Evolutionary conservation across 2,888 invertebrate species (phyloP).

Genomic region (Bugulina stolonifera): DNA sequence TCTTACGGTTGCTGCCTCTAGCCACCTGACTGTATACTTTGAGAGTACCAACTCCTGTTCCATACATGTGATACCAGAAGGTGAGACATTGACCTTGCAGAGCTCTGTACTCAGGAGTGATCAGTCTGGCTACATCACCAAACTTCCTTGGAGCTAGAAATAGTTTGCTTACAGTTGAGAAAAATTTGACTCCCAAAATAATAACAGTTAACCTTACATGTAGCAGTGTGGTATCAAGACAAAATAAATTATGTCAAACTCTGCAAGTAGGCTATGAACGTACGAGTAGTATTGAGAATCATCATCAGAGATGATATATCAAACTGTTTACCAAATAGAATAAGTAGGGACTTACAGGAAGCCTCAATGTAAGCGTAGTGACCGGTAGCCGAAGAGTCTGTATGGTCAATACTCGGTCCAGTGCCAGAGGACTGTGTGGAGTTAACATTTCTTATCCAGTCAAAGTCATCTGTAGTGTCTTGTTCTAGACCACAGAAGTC

Average conservation of each 20-base stretch:
- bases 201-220: too few relatives aligned
- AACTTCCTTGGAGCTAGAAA: background rate
- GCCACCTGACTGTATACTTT: slow-evolving; percentile 23
- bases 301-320: too few relatives aligned
- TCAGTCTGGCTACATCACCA: slow-evolving; percentile 17
- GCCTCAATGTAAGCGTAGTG: slow-evolving; percentile 24
- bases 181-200: too few relatives aligned
- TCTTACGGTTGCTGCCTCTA: background rate
- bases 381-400: slow-evolving; percentile 36
- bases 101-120: slow-evolving; percentile 14
- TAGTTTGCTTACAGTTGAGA: too few relatives aligned
- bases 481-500: slow-evolving; percentile 40
- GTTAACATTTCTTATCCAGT: slow-evolving; percentile 26
- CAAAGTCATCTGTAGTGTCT: slow-evolving; percentile 30
- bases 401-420: slow-evolving; percentile 33
- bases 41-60: slow-evolving; percentile 22
- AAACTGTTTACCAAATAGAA: too few relatives aligned
- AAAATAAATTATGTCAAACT: too few relatives aligned
- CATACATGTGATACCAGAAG: slow-evolving; percentile 31
- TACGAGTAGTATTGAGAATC: too few relatives aligned
- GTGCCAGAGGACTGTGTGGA: slow-evolving; percentile 12
- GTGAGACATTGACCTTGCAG: slow-evolving; percentile 28
- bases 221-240: too few relatives aligned
- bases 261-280: too few relatives aligned
- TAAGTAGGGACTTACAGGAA: slow-evolving; percentile 21